Conservation (phyloP, 2,888 invertebrate species). For the Lithodes maja region DNA sequence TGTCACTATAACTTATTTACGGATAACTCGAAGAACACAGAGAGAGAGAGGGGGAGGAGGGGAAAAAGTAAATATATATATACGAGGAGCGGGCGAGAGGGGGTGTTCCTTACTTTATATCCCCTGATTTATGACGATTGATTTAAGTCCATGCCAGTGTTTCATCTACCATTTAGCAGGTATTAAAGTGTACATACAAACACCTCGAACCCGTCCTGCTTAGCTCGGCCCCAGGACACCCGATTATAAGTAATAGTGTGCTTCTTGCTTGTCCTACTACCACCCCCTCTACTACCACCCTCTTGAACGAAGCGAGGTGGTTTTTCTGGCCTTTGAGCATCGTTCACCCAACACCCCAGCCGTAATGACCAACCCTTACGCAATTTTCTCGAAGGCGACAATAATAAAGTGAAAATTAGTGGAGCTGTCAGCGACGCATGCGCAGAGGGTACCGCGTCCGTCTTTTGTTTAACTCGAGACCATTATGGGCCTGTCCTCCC, state of each 20-base stretch:
- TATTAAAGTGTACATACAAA: slow-evolving; percentile 48
- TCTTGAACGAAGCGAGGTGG: slow-evolving; percentile 23
- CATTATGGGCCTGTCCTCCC: slow-evolving; percentile 63
- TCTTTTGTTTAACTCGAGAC: slow-evolving; percentile 64
- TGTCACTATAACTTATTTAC: slow-evolving; percentile 63
- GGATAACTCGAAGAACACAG: slow-evolving; percentile 41
- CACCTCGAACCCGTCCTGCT: slow-evolving; percentile 17
- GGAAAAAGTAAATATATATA: neutral
- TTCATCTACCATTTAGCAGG: slow-evolving; percentile 43
- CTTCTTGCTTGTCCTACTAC: neutral
- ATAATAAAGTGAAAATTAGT: slow-evolving; percentile 65
- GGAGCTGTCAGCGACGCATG: slow-evolving; percentile 63
- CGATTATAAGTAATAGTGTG: slow-evolving; percentile 45
- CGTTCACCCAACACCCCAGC: neutral
- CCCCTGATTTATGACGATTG: slow-evolving; percentile 37
- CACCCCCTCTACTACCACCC: neutral
- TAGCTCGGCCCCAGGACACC: slow-evolving; percentile 21
- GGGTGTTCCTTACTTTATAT: neutral
- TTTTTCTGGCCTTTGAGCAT: neutral
- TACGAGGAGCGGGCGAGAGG: neutral
- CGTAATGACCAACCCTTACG: slow-evolving; percentile 41
- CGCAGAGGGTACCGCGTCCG: slow-evolving; percentile 52
- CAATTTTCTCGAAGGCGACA: slow-evolving; percentile 58
- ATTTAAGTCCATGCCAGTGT: slow-evolving; percentile 36
- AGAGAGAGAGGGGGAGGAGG: neutral